Base-by-base conservation (phyloP, 2,888 invertebrate genomes). In the Agonopterix subpropinquella region DNA sequence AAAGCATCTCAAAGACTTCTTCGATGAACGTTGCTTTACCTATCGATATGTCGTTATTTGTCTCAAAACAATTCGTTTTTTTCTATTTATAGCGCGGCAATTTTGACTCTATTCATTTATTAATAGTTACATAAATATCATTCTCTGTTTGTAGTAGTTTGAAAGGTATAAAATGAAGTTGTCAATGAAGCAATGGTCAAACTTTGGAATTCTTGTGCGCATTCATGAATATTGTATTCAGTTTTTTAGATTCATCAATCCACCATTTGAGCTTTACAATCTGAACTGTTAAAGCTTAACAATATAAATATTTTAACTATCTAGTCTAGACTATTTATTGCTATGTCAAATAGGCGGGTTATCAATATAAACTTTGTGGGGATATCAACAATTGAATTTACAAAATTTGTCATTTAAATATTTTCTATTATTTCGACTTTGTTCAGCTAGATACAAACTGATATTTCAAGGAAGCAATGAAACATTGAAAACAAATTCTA, bases 341-440 rank as follows among this genome's bases (percentile, higher is more conserved):
- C 88, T 88, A 87, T 85, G 75, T 84, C 81, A 80, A 78, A 82
- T 87, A 87, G 86, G 86, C 87, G 87, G 87, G 87, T 78, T 81
- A 77, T 81, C 70, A 77, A 80, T 83, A 77, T 76, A 77, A 74
- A 70, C 61, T 67, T 73, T 70, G 73, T 77, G 75, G 73, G 73
- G 68, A 62, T 67, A 64, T 70, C 68, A 80, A 82, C 75, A 72
- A 77, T 76, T 78, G 75, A 71, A 67, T 62, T 64, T 70, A 70
- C 62, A 65, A 69, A 70, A 63, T 43, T 52, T 28, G 5, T 28
- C 53, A 51, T 52, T 57, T 57, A 53, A 59, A 53, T 48, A 53
- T 36, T 18, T 47, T 52, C 43, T 51, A 52, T 45, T 52, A 48
- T 35, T 47, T n/a, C 54, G 18, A 42, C 50, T 49, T 43, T 50